These are phyloP conservation scores for Dolichoris vasculosae DNA, from an alignment of 1,140 invertebrate species.

Conservation along the genomic window DNA sequence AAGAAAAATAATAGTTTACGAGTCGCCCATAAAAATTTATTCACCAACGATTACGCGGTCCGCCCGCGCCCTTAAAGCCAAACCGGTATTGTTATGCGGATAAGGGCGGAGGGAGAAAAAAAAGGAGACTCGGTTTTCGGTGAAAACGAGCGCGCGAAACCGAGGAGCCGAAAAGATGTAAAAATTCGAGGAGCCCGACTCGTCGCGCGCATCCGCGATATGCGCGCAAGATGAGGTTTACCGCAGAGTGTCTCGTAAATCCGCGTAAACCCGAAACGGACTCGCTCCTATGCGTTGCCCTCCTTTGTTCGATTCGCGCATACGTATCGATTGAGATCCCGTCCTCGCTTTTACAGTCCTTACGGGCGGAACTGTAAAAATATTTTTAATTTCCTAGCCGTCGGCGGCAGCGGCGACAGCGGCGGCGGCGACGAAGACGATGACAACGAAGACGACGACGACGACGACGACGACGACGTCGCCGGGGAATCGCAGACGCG, in stretches of 20 bases:
- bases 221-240: slow-evolving; percentile 34
- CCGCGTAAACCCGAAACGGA: neutral
- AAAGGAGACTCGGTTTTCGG: slow-evolving; percentile 3
- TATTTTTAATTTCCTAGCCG: slow-evolving; percentile 48
- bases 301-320: slow-evolving; percentile 20
- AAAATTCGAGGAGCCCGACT: slow-evolving; percentile 33
- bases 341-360: slow-evolving; percentile 15
- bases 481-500: neutral
- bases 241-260: slow-evolving; percentile 24
- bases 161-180: slow-evolving; percentile 25
- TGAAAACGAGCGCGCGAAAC: slow-evolving; percentile 11
- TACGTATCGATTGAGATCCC: slow-evolving; percentile 26
- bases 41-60: slow-evolving; percentile 13
- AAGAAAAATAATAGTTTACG: slow-evolving; percentile 41
- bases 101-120: neutral
- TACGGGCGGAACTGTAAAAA: slow-evolving; percentile 27
- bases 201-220: neutral
- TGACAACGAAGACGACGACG: neutral
- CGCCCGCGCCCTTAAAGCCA: neutral
- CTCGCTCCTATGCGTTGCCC: neutral
- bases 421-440: neutral
- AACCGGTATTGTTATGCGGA: slow-evolving; percentile 20
- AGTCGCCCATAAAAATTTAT: slow-evolving; percentile 45
- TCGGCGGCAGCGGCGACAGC: neutral
- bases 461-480: too few relatives aligned